Percentiles rank a stretch among this genome's conserved stretches.
These are phyloP conservation scores for Bagarius yarrelli DNA, from an alignment of 2,113 vertebrate species.

Conservation along the genomic window DNA sequence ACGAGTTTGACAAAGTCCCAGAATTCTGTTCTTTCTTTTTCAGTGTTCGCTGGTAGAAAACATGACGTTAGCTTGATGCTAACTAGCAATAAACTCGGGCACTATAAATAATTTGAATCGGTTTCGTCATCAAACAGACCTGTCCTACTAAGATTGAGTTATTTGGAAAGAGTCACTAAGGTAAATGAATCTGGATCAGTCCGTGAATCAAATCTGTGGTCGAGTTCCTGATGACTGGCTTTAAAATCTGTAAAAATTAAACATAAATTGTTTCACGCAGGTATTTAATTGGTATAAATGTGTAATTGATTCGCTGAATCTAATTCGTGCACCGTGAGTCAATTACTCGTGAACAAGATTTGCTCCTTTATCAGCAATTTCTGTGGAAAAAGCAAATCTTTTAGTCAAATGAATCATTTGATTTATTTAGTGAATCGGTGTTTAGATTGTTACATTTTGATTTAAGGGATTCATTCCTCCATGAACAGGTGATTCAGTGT, in stretches of 20 bases:
- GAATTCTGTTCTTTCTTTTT: neutral
- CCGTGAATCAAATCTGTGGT: neutral
- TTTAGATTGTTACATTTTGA: no score
- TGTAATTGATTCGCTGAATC: neutral
- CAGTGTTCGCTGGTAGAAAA: neutral
- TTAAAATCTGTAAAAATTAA: neutral
- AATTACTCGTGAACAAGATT: neutral
- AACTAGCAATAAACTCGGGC: no score
- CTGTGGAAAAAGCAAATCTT: neutral
- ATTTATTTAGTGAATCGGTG: no score
- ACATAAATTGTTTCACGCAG: neutral
- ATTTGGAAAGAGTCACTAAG: neutral
- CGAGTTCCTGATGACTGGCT: neutral
- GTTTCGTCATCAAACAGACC: no score
- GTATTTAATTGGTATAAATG: no score
- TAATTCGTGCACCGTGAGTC: neutral
- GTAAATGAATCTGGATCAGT: neutral
- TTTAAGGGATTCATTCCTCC: no score
- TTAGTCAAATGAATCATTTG: neutral
- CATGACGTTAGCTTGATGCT: neutral
- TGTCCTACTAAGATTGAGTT: no score
- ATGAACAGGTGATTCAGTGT: neutral
- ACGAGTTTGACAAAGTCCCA: neutral
- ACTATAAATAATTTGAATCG: no score
- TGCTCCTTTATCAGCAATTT: neutral